Conservation (phyloP, 2,797 vertebrate genomes). For the Eospalax fontanierii region DNA sequence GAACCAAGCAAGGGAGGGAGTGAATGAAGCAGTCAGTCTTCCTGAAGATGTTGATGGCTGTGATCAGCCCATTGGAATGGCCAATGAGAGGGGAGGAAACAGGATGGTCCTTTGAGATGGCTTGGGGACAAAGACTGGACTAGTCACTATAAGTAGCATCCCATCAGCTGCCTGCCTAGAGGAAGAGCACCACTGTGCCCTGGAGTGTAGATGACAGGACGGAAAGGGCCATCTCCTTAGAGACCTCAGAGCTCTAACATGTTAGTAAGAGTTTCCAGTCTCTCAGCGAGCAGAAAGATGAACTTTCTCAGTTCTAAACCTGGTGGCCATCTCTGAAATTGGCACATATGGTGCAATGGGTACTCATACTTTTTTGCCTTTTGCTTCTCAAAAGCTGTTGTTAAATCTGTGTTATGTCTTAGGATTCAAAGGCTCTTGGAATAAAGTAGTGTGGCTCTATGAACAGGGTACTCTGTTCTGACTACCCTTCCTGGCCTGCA, state of each 20-base stretch:
- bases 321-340: background rate
- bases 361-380: background rate
- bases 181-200: background rate
- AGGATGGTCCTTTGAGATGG: background rate
- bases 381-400: background rate
- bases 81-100: background rate
- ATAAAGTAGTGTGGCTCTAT: background rate
- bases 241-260: background rate
- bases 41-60: background rate
- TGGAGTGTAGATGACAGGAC: background rate
- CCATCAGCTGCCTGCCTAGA: background rate
- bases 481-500: background rate
- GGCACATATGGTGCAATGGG: background rate
- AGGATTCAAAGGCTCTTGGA: background rate
- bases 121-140: background rate
- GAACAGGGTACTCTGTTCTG: background rate
- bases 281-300: background rate
- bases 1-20: background rate
- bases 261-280: too few relatives aligned
- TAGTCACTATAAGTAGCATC: fast-evolving
- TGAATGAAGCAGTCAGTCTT: background rate
- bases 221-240: background rate
- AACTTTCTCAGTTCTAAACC: background rate
- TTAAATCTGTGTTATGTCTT: background rate
- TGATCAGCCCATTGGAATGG: background rate